phyloP scores from a whole-genome alignment of 2,113 vertebrate species.

The Rana temporaria region DNA sequence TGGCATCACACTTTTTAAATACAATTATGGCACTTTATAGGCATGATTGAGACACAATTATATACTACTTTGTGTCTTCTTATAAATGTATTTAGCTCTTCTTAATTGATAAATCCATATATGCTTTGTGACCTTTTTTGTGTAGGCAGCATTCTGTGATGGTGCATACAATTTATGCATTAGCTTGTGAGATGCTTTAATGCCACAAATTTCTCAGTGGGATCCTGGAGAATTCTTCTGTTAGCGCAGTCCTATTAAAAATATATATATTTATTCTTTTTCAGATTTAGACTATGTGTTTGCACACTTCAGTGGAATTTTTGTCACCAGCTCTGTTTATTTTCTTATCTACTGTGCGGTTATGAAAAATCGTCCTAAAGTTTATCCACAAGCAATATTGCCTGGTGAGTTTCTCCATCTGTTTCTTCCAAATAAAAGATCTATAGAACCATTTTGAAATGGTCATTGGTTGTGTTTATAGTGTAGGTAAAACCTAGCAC shows the following conservation, averaged over 20 bases:
- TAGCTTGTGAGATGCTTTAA: background rate
- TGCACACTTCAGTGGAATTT: conserved; percentile 85
- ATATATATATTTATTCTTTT: conserved; percentile 57
- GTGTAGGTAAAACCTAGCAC: too few species aligned
- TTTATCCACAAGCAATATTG: conserved; percentile 83
- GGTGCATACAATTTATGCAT: background rate
- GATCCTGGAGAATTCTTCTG: background rate
- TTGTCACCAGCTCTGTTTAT: conserved; percentile 84
- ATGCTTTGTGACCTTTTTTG: background rate
- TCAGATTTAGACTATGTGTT: conserved; percentile 91
- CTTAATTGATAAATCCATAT: background rate
- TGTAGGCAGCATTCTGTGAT: background rate
- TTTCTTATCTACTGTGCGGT: conserved; percentile 83
- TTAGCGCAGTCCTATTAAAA: conserved; percentile 11
- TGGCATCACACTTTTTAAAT: too few species aligned
- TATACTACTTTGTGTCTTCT: background rate
- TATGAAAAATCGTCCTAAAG: conserved; percentile 81
- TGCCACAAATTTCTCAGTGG: too few species aligned
- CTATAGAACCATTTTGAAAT: background rate
- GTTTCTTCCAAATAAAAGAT: too few species aligned
- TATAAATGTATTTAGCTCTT: background rate
- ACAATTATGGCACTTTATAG: too few species aligned
- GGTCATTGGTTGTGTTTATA: background rate
- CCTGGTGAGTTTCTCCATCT: conserved; percentile 74
- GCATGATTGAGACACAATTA: too few species aligned